Percentiles rank a stretch among this genome's conserved stretches.
These are phyloP conservation scores for Halcyon malimbica DNA, from an alignment of 2,113 vertebrate genomes.

Conservation along the genomic window DNA sequence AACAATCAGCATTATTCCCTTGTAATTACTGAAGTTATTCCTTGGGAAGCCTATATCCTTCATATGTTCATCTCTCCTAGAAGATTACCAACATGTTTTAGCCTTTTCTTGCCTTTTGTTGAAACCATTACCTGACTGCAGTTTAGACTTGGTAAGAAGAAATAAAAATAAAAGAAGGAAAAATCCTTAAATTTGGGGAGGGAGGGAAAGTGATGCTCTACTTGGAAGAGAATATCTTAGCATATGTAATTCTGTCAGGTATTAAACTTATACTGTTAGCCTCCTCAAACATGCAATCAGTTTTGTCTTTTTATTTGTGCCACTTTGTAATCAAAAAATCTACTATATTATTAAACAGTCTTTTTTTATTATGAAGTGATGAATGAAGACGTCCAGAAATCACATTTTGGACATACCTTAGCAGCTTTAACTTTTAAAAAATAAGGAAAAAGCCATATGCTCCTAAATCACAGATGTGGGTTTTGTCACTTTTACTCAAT, in stretches of 20 bases:
- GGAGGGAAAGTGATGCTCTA: not conserved
- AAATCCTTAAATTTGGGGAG: not conserved
- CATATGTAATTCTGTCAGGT: not conserved
- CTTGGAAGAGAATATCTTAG: not conserved
- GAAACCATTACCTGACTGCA: not conserved
- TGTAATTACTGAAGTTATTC: not conserved
- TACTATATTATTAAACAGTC: not conserved
- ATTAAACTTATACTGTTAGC: not conserved
- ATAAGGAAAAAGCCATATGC: not conserved
- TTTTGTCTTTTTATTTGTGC: not conserved
- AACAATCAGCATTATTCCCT: not conserved
- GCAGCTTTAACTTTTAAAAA: constrained; percentile 28
- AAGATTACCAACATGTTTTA: not conserved
- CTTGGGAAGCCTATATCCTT: not conserved
- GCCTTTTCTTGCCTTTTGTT: not conserved
- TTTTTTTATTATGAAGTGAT: not conserved
- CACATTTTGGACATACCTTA: not conserved
- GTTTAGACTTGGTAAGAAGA: not conserved
- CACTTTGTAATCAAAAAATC: not conserved
- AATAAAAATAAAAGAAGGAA: not conserved
- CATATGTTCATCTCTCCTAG: not conserved
- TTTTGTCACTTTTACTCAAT: constrained; percentile 8
- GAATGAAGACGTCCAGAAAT: not conserved
- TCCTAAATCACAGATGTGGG: not conserved
- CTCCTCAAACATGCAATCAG: not conserved